phyloP scores from a whole-genome alignment of 1,140 invertebrate species.

The Lepeophtheirus salmonis region DNA sequence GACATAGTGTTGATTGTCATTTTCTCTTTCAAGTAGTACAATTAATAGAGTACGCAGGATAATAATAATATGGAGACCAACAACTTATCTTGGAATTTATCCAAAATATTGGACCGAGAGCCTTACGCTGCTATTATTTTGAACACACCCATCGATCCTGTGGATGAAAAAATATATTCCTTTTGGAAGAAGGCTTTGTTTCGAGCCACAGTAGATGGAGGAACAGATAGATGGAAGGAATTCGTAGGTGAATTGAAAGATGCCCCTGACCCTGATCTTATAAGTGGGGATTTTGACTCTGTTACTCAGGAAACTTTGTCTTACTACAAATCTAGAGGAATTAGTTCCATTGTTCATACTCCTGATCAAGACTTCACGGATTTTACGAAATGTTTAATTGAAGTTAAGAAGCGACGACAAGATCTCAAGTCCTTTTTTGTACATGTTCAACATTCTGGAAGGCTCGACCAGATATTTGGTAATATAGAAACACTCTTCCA shows the following conservation, averaged over 20 bases:
- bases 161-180: background rate
- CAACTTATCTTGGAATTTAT: background rate
- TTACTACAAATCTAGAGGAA: conserved; percentile 22
- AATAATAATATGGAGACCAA: background rate
- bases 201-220: conserved; percentile 26
- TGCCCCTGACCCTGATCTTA: conserved; percentile 22
- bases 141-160: background rate
- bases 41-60: too few species aligned
- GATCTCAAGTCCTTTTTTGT: conserved; percentile 17
- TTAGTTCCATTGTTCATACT: conserved; percentile 22
- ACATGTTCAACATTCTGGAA: conserved; percentile 21
- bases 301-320: conserved; percentile 21
- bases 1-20: too few species aligned
- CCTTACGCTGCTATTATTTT: background rate
- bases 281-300: conserved; percentile 28
- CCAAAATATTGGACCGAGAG: background rate
- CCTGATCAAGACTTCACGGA: conserved; percentile 27
- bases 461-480: conserved; percentile 25
- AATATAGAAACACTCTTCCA: conserved; percentile 24
- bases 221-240: conserved; percentile 22
- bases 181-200: conserved; percentile 21
- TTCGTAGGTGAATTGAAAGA: conserved; percentile 15
- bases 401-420: conserved; percentile 1
- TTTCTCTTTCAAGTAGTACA: too few species aligned
- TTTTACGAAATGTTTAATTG: conserved; percentile 25